These are phyloP conservation scores for Rhyacichthys aspro DNA, from an alignment of 2,797 vertebrate genomes.

Conservation along the genomic window DNA sequence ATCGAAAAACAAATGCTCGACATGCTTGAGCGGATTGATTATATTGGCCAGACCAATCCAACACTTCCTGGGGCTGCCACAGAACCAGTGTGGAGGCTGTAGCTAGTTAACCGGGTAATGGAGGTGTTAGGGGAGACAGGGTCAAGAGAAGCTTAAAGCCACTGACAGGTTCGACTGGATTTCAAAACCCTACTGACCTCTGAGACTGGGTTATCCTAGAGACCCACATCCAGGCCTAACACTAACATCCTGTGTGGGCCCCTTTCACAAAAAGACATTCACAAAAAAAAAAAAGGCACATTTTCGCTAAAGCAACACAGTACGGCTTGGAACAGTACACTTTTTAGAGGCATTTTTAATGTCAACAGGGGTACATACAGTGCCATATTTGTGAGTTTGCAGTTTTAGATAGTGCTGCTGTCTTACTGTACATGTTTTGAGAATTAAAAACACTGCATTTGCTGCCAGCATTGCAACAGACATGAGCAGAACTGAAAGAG, in stretches of 20 bases:
- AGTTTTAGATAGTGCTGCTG: too few species aligned
- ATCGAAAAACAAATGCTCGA: constrained; percentile 71
- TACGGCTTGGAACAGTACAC: too few species aligned
- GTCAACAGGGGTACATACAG: too few species aligned
- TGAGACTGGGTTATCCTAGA: constrained; percentile 19
- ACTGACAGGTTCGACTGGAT: constrained; percentile 46
- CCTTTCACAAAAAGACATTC: too few species aligned
- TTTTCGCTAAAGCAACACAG: too few species aligned
- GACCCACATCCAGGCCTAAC: constrained; percentile 13
- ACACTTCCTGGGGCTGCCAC: constrained; percentile 65
- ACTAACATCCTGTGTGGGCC: not conserved
- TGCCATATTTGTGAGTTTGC: too few species aligned
- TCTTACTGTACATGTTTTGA: too few species aligned
- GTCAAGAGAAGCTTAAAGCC: constrained; percentile 56
- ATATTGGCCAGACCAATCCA: constrained; percentile 69
- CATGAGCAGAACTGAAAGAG: too few species aligned
- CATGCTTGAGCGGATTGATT: constrained; percentile 70
- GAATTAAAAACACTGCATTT: too few species aligned
- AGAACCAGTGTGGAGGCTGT: constrained; percentile 55
- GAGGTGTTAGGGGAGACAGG: constrained; percentile 43
- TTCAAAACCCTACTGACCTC: constrained; percentile 46
- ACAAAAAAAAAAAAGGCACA: too few species aligned
- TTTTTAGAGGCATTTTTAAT: too few species aligned
- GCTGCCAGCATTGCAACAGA: too few species aligned
- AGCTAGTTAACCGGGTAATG: constrained; percentile 47